Evolutionary conservation across 2,113 vertebrate genomes (phyloP).

Genomic region (Sterna hirundo): DNA sequence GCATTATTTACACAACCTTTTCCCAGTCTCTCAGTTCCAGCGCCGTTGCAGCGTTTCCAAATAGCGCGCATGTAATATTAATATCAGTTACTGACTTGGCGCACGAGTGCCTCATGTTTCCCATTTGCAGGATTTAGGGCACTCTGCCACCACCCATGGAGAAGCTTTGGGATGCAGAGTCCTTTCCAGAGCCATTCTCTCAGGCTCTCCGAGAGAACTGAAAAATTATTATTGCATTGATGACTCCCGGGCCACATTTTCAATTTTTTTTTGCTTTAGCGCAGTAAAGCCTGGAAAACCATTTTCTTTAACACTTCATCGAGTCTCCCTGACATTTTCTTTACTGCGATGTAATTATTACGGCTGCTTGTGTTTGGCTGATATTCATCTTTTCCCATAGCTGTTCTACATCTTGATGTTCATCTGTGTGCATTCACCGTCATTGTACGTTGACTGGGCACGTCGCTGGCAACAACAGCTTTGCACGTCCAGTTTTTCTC

Average conservation of each 20-base stretch:
- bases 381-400: background rate
- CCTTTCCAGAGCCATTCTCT: background rate
- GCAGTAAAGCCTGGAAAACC: background rate
- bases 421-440: background rate
- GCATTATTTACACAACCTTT: background rate
- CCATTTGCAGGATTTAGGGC: background rate
- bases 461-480: background rate
- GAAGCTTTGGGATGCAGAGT: background rate
- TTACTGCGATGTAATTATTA: background rate
- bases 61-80: fast-evolving
- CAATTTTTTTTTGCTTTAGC: background rate
- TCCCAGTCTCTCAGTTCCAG: background rate
- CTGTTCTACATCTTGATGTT: background rate
- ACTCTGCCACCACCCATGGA: background rate
- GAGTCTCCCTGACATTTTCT: constrained; percentile 13
- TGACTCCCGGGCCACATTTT: background rate
- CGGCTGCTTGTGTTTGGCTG: background rate
- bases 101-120: background rate
- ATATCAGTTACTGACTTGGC: background rate
- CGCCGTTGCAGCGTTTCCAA: background rate
- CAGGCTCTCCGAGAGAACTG: background rate
- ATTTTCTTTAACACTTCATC: background rate
- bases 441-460: background rate
- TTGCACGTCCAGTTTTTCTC: background rate
- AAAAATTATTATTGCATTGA: background rate